Conservation (phyloP, 2,888 invertebrate species). For the Nesidiocoris tenuis region DNA sequence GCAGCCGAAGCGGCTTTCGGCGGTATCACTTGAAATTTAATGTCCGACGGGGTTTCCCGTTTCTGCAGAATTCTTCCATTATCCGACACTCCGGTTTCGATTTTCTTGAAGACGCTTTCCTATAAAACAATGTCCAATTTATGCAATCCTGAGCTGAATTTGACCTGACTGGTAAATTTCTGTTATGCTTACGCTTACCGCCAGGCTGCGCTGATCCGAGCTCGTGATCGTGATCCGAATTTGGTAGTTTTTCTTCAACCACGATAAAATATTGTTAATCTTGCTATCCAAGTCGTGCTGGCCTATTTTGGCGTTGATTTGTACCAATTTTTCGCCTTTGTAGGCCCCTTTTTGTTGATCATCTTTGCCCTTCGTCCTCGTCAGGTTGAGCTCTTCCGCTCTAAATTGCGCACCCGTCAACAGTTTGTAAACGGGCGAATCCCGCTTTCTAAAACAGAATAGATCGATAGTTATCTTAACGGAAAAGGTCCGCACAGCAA, state of each 20-base stretch:
- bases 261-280: slow-evolving; percentile 65
- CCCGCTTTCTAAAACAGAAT: slow-evolving; percentile 63
- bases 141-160: neutral
- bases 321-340: slow-evolving; percentile 66
- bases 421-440: slow-evolving; percentile 67
- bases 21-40: slow-evolving; percentile 43
- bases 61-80: slow-evolving; percentile 43
- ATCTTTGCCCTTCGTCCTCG: slow-evolving; percentile 57
- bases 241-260: slow-evolving; percentile 67
- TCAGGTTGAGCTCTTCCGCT: slow-evolving; percentile 61
- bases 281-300: slow-evolving; percentile 67
- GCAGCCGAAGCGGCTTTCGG: slow-evolving; percentile 8
- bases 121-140: slow-evolving; percentile 17
- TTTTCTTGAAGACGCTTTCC: slow-evolving; percentile 45
- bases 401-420: slow-evolving; percentile 67
- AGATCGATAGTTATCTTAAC: too few relatives aligned
- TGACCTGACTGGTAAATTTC: neutral
- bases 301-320: slow-evolving; percentile 63
- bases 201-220: neutral
- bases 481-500: too few relatives aligned
- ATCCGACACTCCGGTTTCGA: slow-evolving; percentile 20
- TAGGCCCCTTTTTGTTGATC: slow-evolving; percentile 52
- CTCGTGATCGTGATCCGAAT: slow-evolving; percentile 61
- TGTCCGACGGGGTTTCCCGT: slow-evolving; percentile 24
- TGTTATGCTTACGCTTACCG: slow-evolving; percentile 23